A percentile compares a stretch with the other conserved stretches of the same genome.
phyloP scores from a whole-genome alignment of 2,888 invertebrate species.

The Pristionchus exspectatus region DNA sequence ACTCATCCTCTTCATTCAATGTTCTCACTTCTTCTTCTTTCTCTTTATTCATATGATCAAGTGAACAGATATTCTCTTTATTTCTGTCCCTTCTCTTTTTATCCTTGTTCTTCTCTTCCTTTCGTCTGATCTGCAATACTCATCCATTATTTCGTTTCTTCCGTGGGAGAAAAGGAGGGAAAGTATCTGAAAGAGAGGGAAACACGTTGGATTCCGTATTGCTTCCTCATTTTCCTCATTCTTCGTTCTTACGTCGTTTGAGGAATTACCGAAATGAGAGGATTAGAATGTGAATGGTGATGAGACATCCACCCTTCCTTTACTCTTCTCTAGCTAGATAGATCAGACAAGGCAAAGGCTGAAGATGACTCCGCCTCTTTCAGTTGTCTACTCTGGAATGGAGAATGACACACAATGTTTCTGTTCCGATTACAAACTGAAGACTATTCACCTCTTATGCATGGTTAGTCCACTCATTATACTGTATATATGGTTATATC shows the following conservation, averaged over 20 bases:
- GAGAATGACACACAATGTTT: conserved; percentile 69
- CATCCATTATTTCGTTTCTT: neutral
- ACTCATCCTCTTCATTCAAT: conserved; percentile 11
- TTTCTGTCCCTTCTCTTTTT: conserved; percentile 9
- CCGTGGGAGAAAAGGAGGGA: neutral
- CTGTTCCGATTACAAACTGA: conserved; percentile 77
- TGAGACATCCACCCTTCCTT: neutral
- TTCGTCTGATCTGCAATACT: neutral
- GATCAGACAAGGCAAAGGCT: neutral
- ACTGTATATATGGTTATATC: neutral
- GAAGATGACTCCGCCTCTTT: conserved; percentile 20
- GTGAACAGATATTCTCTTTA: conserved; percentile 56
- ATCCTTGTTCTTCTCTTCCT: neutral
- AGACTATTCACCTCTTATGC: conserved; percentile 78
- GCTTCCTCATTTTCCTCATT: neutral
- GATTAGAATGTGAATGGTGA: conserved; percentile 59
- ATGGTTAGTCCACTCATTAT: conserved; percentile 63
- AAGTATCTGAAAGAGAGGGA: neutral
- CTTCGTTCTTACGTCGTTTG: conserved; percentile 50
- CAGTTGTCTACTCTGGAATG: conserved; percentile 44
- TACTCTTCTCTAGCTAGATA: neutral
- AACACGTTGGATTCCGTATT: neutral
- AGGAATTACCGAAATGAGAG: conserved; percentile 66
- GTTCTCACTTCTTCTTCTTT: conserved; percentile 7
- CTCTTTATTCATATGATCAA: neutral